These are phyloP conservation scores for Ditylenchus weischeri DNA, from an alignment of 2,888 invertebrate species.

Conservation along the genomic window DNA sequence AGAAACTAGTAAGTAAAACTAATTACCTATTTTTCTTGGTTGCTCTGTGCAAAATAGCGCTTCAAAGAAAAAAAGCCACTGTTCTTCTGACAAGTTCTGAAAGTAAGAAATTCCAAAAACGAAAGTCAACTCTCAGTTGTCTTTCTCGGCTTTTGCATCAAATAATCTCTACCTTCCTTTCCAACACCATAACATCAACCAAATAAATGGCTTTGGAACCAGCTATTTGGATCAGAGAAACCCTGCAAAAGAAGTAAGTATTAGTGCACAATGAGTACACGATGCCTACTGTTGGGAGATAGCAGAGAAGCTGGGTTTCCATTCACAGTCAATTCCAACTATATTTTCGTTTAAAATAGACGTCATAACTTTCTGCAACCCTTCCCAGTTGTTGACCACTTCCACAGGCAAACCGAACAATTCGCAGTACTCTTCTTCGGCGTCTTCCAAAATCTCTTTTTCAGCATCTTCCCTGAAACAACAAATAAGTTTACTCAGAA, in stretches of 20 bases:
- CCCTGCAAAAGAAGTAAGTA: constrained; percentile 13
- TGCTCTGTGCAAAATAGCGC: constrained; percentile 18
- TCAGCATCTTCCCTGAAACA: too few relatives aligned
- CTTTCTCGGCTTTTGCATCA: too few relatives aligned
- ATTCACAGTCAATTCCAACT: constrained; percentile 10
- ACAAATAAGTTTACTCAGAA: too few relatives aligned
- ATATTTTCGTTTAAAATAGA: background rate
- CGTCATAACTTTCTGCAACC: background rate
- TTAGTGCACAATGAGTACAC: background rate
- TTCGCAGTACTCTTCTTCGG: too few relatives aligned
- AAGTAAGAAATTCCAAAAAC: too few relatives aligned
- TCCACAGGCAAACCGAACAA: too few relatives aligned
- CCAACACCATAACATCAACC: constrained; percentile 18
- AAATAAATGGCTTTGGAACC: constrained; percentile 19
- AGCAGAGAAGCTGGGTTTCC: background rate
- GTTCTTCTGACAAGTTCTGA: background rate
- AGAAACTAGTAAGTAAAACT: too few relatives aligned
- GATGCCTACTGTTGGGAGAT: background rate
- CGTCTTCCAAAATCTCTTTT: too few relatives aligned
- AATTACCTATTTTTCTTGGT: constrained; percentile 17
- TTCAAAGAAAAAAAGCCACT: constrained; percentile 25
- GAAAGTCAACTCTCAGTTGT: too few relatives aligned
- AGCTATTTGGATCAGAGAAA: constrained; percentile 24
- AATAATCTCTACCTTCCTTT: background rate
- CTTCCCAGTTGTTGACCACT: too few relatives aligned